A percentile compares a stretch with the other conserved stretches of the same genome.
Conservation (phyloP, 2,888 invertebrate species). For the Andrena haemorrhoa region DNA sequence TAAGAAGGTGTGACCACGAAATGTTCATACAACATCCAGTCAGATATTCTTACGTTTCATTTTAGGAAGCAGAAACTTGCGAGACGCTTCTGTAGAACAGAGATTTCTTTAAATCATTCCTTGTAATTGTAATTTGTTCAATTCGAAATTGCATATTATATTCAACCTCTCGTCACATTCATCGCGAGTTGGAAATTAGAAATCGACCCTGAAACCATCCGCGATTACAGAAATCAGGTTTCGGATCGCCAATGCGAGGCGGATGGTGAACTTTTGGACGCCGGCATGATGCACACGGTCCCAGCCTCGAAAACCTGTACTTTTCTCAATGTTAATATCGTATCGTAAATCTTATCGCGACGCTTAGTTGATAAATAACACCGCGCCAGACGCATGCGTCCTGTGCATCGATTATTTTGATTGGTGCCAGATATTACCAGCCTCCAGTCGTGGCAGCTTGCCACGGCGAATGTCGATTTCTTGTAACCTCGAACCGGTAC, state of each 20-base stretch:
- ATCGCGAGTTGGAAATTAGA: not conserved
- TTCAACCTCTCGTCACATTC: not conserved
- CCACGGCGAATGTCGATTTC: slow-evolving; percentile 63
- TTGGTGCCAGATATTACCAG: slow-evolving; percentile 67
- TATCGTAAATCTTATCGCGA: slow-evolving; percentile 53
- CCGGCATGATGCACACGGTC: not conserved
- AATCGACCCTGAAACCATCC: too few species aligned
- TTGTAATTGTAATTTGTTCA: too few species aligned
- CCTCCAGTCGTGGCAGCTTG: slow-evolving; percentile 64
- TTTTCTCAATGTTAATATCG: slow-evolving; percentile 51
- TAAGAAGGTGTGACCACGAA: too few species aligned
- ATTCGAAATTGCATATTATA: too few species aligned
- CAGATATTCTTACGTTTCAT: not conserved
- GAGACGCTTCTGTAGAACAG: not conserved
- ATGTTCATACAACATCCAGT: too few species aligned
- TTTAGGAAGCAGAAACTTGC: not conserved
- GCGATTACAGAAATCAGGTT: not conserved
- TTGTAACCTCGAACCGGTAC: slow-evolving; percentile 47
- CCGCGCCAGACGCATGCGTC: slow-evolving; percentile 65
- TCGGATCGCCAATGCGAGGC: not conserved
- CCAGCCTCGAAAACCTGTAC: slow-evolving; percentile 2
- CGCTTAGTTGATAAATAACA: slow-evolving; percentile 65
- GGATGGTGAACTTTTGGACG: not conserved
- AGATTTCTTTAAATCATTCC: too few species aligned
- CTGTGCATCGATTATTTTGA: slow-evolving; percentile 70